Evolutionary conservation across 2,797 vertebrate species (phyloP).

Genomic region (Chelidonichthys spinosus): DNA sequence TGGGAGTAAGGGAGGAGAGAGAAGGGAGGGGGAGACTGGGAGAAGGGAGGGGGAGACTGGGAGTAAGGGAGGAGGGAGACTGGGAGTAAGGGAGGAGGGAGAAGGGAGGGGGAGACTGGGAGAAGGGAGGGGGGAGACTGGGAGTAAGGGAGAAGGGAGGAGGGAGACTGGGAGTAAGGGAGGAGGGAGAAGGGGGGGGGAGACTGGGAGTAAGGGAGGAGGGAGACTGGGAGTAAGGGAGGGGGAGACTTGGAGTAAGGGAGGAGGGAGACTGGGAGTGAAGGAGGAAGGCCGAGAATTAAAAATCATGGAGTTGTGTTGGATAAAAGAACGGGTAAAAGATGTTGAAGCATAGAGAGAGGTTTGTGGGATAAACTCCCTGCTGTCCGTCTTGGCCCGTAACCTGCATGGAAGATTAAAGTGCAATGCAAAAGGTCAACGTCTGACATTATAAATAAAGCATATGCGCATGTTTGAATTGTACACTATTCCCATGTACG

Average conservation of each 20-base stretch:
- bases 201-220: no score
- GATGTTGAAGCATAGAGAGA: constrained; percentile 38
- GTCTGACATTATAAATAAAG: constrained; percentile 47
- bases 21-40: no score
- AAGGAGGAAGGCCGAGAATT: constrained; percentile 9
- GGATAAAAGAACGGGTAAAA: constrained; percentile 58
- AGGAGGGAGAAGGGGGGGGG: background rate
- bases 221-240: constrained; percentile 22
- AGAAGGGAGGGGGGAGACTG: no score
- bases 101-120: no score
- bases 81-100: no score
- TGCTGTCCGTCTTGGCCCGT: constrained; percentile 37
- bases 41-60: constrained; percentile 8
- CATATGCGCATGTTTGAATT: constrained; percentile 49
- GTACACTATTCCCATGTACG: constrained; percentile 34
- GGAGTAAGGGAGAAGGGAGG: no score
- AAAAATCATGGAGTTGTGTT: constrained; percentile 8
- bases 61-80: constrained; percentile 1
- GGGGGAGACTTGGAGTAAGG: background rate
- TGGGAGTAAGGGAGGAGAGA: no score
- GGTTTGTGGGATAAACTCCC: constrained; percentile 34
- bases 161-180: no score
- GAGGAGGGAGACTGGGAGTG: background rate
- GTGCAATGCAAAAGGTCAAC: constrained; percentile 58
- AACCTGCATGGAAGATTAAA: constrained; percentile 61